phyloP scores from a whole-genome alignment of 2,888 invertebrate genomes.

The Onchidella celtica region DNA sequence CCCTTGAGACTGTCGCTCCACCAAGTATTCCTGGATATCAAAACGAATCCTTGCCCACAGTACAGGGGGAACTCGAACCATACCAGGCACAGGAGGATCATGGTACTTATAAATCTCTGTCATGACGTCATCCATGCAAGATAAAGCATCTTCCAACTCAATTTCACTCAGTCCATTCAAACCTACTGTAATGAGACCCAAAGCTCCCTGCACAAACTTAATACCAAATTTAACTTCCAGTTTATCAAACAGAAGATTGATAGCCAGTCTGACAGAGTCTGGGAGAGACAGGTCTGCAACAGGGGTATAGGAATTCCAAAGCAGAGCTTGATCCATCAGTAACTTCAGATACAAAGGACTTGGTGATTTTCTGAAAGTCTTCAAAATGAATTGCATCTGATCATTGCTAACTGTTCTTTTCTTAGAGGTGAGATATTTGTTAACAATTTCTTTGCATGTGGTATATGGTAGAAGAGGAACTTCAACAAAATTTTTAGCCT shows the following conservation, averaged over 20 bases:
- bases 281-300: slow-evolving; percentile 56
- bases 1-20: slow-evolving; percentile 70
- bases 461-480: slow-evolving; percentile 64
- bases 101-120: slow-evolving; percentile 75
- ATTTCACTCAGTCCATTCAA: slow-evolving; percentile 73
- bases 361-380: slow-evolving; percentile 61
- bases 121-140: slow-evolving; percentile 74
- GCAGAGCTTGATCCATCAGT: slow-evolving; percentile 71
- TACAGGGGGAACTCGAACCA: slow-evolving; percentile 73
- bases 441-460: slow-evolving; percentile 68
- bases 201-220: slow-evolving; percentile 64
- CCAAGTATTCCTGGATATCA: slow-evolving; percentile 74
- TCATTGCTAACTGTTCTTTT: slow-evolving; percentile 62
- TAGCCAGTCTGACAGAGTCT: slow-evolving; percentile 67
- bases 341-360: slow-evolving; percentile 75
- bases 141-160: slow-evolving; percentile 77
- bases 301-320: slow-evolving; percentile 69
- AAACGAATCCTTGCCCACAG: slow-evolving; percentile 73
- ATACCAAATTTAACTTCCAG: slow-evolving; percentile 73
- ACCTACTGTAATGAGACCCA: slow-evolving; percentile 74
- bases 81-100: slow-evolving; percentile 76
- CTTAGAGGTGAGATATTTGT: slow-evolving; percentile 61
- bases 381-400: slow-evolving; percentile 63
- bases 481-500: slow-evolving; percentile 63
- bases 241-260: slow-evolving; percentile 67